phyloP scores from a whole-genome alignment of 2,113 vertebrate genomes.

The Gambusia affinis region DNA sequence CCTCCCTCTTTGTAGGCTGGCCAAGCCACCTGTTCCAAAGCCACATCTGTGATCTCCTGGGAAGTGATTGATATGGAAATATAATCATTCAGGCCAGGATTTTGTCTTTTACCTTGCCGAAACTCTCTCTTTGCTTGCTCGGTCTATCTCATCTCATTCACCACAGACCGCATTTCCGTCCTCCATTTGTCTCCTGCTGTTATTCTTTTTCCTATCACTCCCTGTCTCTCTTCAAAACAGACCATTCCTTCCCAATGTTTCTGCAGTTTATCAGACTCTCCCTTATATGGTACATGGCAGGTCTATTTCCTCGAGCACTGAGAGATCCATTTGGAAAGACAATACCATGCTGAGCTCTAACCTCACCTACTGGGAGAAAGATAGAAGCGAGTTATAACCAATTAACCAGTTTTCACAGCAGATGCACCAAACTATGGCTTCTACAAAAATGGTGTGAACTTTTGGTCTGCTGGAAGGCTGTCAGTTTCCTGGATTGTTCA shows the following conservation, averaged over 20 bases:
- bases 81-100: conserved; percentile 79
- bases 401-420: conserved; percentile 56
- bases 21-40: conserved; percentile 84
- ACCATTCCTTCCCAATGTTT: conserved; percentile 36
- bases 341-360: conserved; percentile 55
- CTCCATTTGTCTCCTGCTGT: conserved; percentile 44
- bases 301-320: conserved; percentile 48
- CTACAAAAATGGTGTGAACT: neutral
- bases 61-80: conserved; percentile 87
- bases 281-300: conserved; percentile 26
- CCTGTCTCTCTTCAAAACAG: conserved; percentile 35
- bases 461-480: neutral
- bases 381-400: conserved; percentile 70
- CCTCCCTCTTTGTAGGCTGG: conserved; percentile 77
- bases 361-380: conserved; percentile 66
- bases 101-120: conserved; percentile 57
- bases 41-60: conserved; percentile 84
- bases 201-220: conserved; percentile 26
- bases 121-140: conserved; percentile 43
- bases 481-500: neutral
- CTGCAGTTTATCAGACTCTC: conserved; percentile 48
- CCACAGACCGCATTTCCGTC: conserved; percentile 57
- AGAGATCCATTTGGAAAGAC: conserved; percentile 71
- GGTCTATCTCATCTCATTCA: conserved; percentile 59
- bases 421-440: conserved; percentile 26